These are phyloP conservation scores for Leptocoma aspasia DNA, from an alignment of 2,113 vertebrate species.

Conservation along the genomic window DNA sequence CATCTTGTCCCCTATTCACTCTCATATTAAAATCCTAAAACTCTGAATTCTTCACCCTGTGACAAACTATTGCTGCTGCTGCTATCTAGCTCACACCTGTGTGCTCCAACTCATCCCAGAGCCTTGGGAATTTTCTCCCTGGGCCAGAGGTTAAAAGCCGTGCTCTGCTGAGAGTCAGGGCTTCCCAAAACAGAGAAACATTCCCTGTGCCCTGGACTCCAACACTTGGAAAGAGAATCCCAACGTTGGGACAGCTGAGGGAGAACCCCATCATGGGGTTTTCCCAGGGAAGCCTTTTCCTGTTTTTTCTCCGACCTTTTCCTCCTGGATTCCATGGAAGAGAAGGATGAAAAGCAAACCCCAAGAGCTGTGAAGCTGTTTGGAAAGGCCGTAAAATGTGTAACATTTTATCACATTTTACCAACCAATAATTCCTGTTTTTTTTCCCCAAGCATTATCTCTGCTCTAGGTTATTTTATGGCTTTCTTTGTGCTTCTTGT, in stretches of 20 bases:
- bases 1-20: too few relatives aligned
- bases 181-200: too few relatives aligned
- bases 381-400: neutral
- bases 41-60: too few relatives aligned
- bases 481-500: neutral
- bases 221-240: neutral
- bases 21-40: too few relatives aligned
- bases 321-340: neutral
- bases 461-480: neutral
- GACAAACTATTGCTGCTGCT: too few relatives aligned
- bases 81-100: too few relatives aligned
- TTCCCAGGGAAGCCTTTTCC: fast-evolving
- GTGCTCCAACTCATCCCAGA: too few relatives aligned
- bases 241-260: fast-evolving
- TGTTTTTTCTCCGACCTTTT: neutral
- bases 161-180: too few relatives aligned
- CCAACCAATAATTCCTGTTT: neutral
- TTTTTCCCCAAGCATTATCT: neutral
- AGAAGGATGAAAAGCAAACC: neutral
- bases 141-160: too few relatives aligned
- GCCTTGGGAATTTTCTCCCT: too few relatives aligned
- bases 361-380: neutral
- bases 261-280: fast-evolving
- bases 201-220: too few relatives aligned
- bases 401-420: neutral